These are phyloP conservation scores for Pantelozetes paolii DNA, from an alignment of 2,888 invertebrate species.

Conservation along the genomic window DNA sequence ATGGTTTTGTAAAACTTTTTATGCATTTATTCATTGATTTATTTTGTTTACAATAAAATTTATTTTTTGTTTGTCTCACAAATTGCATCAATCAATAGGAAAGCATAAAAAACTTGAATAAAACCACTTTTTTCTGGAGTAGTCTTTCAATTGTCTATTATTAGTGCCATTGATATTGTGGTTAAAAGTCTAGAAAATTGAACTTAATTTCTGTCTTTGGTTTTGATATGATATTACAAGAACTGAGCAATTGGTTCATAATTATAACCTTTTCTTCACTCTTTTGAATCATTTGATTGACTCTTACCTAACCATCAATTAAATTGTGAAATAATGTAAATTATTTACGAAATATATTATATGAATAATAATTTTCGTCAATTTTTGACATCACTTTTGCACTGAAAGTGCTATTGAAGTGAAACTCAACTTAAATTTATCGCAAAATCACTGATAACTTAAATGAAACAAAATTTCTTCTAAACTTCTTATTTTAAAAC, in stretches of 20 bases:
- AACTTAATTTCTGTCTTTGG: background rate
- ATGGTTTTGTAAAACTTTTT: background rate
- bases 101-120: background rate
- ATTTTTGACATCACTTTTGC: too few species aligned
- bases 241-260: background rate
- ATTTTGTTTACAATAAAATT: background rate
- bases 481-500: too few species aligned
- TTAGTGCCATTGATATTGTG: background rate
- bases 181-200: background rate
- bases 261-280: slow-evolving; percentile 8
- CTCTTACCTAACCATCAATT: background rate
- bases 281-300: slow-evolving; percentile 1
- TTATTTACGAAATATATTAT: background rate
- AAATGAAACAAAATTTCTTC: too few species aligned
- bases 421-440: too few species aligned
- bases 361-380: too few species aligned
- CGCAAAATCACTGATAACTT: too few species aligned
- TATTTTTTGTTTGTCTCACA: background rate
- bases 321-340: background rate
- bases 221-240: background rate
- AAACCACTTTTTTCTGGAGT: background rate
- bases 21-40: background rate
- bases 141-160: background rate
- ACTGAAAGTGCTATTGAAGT: too few species aligned
- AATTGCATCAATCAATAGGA: background rate